Percentiles rank a stretch among this genome's conserved stretches.
phyloP scores from a whole-genome alignment of 2,888 invertebrate species.

The Myathropa florea region DNA sequence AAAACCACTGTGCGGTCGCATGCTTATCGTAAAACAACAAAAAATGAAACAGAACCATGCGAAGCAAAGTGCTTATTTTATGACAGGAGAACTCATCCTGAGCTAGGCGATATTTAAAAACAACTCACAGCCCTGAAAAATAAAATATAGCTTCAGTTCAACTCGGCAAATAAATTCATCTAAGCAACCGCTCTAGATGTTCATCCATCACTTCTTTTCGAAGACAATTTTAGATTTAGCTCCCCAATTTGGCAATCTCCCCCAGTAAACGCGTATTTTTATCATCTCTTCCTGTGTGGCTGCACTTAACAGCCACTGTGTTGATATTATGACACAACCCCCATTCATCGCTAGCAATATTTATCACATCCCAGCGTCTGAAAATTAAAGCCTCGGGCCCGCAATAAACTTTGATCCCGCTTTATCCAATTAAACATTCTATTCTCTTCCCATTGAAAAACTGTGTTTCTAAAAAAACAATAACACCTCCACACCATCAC shows the following conservation, averaged over 20 bases:
- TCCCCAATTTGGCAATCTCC: background rate
- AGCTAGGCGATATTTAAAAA: too few relatives aligned
- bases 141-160: too few relatives aligned
- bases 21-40: too few relatives aligned
- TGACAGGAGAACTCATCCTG: too few relatives aligned
- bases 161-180: too few relatives aligned
- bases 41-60: too few relatives aligned
- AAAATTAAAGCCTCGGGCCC: background rate
- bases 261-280: background rate
- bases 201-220: background rate
- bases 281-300: background rate
- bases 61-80: too few relatives aligned
- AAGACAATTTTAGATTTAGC: background rate
- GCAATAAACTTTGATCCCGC: slow-evolving; percentile 9
- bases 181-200: too few relatives aligned
- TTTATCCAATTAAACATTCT: slow-evolving; percentile 2
- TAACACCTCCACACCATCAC: background rate
- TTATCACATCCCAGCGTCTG: background rate
- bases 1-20: too few relatives aligned
- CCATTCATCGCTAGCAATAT: background rate
- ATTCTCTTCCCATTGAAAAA: background rate
- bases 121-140: too few relatives aligned
- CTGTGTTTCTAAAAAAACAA: background rate
- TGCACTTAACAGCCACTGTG: background rate
- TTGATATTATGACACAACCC: background rate